Conservation (phyloP, 2,888 invertebrate genomes). For the Drosophila mimica region DNA sequence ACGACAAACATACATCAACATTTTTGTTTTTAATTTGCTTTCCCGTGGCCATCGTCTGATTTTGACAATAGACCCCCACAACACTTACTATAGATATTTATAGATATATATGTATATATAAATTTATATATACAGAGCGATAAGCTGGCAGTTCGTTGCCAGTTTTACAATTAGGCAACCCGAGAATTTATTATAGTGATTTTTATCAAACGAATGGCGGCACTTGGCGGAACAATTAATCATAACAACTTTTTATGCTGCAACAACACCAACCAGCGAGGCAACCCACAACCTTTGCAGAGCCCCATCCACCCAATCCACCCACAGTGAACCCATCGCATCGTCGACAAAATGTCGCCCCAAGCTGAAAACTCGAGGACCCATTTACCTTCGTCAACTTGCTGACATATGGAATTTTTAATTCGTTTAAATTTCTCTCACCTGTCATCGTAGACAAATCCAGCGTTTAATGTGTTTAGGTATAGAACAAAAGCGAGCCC, state of each 20-base stretch:
- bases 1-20: constrained; percentile 71
- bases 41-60: constrained; percentile 57
- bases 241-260: constrained; percentile 63
- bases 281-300: background rate
- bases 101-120: constrained; percentile 9
- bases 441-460: constrained; percentile 98
- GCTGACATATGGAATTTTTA: constrained; percentile 81
- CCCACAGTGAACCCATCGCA: background rate
- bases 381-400: constrained; percentile 78
- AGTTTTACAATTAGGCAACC: constrained; percentile 75
- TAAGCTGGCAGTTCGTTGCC: constrained; percentile 64
- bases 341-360: constrained; percentile 56
- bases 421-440: constrained; percentile 86
- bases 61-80: constrained; percentile 65
- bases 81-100: constrained; percentile 30
- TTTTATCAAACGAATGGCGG: constrained; percentile 74
- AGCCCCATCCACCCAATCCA: background rate
- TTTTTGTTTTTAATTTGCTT: constrained; percentile 76
- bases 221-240: constrained; percentile 78
- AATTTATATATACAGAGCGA: constrained; percentile 28
- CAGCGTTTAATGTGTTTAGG: constrained; percentile 95
- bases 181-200: constrained; percentile 72
- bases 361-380: constrained; percentile 24
- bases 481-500: constrained; percentile 93
- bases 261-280: constrained; percentile 4